Percentiles rank a stretch among this genome's conserved stretches.
Conservation (phyloP, 2,113 vertebrate genomes). For the Pholis gunnellus region DNA sequence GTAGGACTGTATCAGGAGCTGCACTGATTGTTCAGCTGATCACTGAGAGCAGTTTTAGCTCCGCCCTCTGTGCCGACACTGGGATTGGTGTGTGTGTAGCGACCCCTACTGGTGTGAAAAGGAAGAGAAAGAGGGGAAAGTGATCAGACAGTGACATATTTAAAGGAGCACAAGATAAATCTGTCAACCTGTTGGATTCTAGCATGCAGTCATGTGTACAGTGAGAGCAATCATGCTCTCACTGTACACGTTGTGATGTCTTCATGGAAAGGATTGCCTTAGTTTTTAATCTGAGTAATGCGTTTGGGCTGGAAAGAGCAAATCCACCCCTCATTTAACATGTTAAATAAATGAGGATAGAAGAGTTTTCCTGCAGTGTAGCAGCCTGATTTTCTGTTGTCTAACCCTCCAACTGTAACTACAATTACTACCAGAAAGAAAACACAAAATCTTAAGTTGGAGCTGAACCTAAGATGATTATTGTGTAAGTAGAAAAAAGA, state of each 20-base stretch:
- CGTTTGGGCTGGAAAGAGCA: conserved; percentile 1
- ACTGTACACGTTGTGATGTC: not conserved
- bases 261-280: conserved; percentile 18
- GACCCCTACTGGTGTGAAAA: conserved; percentile 61
- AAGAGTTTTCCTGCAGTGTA: not conserved
- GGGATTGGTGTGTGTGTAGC: conserved; percentile 58
- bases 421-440: too few species aligned
- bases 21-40: not conserved
- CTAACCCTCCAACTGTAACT: not conserved
- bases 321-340: conserved; percentile 17
- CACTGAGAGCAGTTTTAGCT: not conserved
- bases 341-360: conserved; percentile 8
- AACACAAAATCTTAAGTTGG: too few species aligned
- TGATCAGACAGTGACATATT: not conserved
- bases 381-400: not conserved
- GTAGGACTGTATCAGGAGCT: not conserved
- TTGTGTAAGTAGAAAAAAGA: too few species aligned
- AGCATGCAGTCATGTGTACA: not conserved
- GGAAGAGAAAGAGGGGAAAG: not conserved
- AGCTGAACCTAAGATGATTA: too few species aligned
- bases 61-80: not conserved
- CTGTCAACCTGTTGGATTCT: not conserved
- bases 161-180: not conserved
- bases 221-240: not conserved
- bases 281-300: conserved; percentile 1